Percentiles rank a stretch among this genome's conserved stretches.
Evolutionary conservation across 2,797 vertebrate species (phyloP).

Genomic region (Pyrocephalus nanus): DNA sequence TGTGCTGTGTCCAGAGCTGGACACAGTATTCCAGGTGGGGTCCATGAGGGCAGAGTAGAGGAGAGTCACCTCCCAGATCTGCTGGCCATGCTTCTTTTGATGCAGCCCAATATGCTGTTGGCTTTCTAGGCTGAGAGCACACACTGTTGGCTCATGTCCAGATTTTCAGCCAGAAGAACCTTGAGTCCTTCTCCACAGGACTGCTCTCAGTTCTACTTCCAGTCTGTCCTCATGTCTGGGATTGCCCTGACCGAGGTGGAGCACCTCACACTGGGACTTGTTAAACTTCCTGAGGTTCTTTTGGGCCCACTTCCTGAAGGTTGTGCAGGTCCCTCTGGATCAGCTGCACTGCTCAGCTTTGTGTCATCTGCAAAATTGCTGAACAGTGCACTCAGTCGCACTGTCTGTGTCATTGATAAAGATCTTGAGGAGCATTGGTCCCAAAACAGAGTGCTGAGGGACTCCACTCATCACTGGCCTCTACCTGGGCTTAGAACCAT

Average conservation of each 20-base stretch:
- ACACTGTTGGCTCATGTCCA: neutral
- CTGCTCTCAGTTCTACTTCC: neutral
- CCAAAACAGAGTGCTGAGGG: neutral
- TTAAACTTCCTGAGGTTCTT: neutral
- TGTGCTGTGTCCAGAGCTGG: neutral
- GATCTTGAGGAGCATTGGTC: rapidly evolving
- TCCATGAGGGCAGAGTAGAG: neutral
- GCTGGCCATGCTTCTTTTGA: neutral
- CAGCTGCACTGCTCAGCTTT: neutral
- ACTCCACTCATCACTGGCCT: neutral
- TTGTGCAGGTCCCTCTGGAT: neutral
- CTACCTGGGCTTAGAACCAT: neutral
- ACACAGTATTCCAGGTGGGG: neutral
- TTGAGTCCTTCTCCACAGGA: neutral
- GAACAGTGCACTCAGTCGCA: neutral
- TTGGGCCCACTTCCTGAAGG: neutral
- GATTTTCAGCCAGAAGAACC: neutral
- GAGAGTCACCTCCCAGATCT: neutral
- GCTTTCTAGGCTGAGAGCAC: neutral
- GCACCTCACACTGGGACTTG: neutral
- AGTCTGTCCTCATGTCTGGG: neutral
- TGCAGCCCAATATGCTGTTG: neutral
- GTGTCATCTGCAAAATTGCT: neutral
- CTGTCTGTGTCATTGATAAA: neutral
- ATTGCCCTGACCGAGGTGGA: neutral